Percentiles rank a stretch among this genome's conserved stretches.
phyloP scores from a whole-genome alignment of 2,113 vertebrate genomes.

The Prochilodus magdalenae region DNA sequence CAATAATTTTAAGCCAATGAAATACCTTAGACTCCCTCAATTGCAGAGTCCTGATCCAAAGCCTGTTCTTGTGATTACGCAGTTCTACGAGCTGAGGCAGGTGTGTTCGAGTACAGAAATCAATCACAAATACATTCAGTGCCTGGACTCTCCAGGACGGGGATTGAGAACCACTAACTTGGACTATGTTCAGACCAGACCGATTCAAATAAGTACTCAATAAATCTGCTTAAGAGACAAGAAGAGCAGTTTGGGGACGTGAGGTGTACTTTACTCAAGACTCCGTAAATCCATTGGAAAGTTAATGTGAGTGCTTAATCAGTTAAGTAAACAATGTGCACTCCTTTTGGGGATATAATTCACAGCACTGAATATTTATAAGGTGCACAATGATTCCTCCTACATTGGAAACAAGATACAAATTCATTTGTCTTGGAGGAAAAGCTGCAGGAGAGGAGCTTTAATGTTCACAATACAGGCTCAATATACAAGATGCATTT shows the following conservation, averaged over 20 bases:
- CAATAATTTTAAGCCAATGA: neutral
- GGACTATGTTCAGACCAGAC: neutral
- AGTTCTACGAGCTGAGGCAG: neutral
- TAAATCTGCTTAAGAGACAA: neutral
- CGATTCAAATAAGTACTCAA: neutral
- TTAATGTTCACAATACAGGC: too few species aligned
- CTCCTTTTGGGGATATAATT: neutral
- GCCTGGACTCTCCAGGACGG: neutral
- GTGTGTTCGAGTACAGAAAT: conserved; percentile 6
- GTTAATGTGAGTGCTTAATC: neutral
- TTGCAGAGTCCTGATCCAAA: neutral
- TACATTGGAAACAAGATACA: neutral
- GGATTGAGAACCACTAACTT: neutral
- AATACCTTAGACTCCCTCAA: neutral
- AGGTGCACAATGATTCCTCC: neutral
- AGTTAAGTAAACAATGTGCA: neutral
- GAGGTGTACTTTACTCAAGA: neutral
- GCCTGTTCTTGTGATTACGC: neutral
- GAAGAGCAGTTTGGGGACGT: neutral
- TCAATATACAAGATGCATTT: too few species aligned
- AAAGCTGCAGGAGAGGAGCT: too few species aligned
- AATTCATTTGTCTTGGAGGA: neutral
- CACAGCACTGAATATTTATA: neutral
- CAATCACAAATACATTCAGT: neutral
- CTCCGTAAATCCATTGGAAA: neutral